A percentile compares a stretch with the other conserved stretches of the same genome.
Conservation (phyloP, 2,888 invertebrate species). For the Drosophila crucigera region DNA sequence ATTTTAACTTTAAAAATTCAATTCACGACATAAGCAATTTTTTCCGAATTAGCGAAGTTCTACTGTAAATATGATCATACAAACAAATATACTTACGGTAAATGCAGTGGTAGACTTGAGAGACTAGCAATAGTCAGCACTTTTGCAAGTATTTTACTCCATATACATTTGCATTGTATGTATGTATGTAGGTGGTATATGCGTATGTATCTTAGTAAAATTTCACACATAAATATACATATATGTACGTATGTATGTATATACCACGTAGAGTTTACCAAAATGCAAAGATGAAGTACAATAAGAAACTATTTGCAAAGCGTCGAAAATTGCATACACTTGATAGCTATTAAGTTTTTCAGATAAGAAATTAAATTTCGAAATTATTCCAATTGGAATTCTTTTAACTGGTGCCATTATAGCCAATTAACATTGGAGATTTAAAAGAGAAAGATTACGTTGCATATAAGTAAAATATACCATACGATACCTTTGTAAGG, state of each 20-base stretch:
- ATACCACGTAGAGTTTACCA: background rate
- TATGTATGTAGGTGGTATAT: background rate
- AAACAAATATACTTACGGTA: background rate
- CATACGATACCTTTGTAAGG: background rate
- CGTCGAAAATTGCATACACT: background rate
- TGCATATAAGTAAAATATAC: background rate
- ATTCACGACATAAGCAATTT: background rate
- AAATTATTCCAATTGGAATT: background rate
- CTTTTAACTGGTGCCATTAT: background rate
- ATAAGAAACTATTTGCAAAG: background rate
- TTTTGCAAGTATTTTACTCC: background rate
- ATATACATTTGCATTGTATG: background rate
- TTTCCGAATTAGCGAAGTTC: background rate
- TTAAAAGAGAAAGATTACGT: background rate
- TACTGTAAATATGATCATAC: background rate
- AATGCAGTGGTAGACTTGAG: constrained; percentile 10
- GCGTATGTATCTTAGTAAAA: background rate
- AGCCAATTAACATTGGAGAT: background rate
- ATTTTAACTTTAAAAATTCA: background rate
- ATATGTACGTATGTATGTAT: no score
- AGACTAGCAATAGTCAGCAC: constrained; percentile 12
- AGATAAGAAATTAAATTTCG: background rate
- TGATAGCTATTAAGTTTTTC: background rate
- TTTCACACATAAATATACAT: background rate
- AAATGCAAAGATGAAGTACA: background rate